Percentiles rank a stretch among this genome's conserved stretches.
phyloP scores from a whole-genome alignment of 2,888 invertebrate genomes.

The Galeopsomyia nigrocyanea region DNA sequence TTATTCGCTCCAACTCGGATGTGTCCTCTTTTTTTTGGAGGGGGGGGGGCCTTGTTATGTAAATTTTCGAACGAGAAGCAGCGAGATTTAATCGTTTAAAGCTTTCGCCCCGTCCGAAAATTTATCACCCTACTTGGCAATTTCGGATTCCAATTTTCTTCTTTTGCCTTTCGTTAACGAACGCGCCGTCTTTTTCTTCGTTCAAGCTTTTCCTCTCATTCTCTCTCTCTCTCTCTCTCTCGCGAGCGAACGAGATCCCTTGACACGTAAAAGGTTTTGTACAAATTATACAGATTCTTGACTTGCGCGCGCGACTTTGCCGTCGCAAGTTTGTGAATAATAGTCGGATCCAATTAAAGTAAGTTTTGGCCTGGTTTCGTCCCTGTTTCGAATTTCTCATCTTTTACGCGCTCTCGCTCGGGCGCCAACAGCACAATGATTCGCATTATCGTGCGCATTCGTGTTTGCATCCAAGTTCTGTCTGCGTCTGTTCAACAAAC shows the following conservation, averaged over 20 bases:
- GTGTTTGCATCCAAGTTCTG: not conserved
- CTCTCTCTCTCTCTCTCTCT: not conserved
- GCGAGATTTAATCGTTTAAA: not conserved
- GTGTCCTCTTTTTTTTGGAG: too few species aligned
- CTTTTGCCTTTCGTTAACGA: too few species aligned
- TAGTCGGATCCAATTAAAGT: slow-evolving; percentile 34
- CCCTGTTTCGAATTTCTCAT: slow-evolving; percentile 3
- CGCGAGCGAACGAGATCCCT: slow-evolving; percentile 1
- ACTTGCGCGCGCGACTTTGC: not conserved
- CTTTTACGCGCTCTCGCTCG: too few species aligned
- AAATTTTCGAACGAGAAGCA: not conserved
- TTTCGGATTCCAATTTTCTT: slow-evolving; percentile 1
- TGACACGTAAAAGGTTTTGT: slow-evolving; percentile 16
- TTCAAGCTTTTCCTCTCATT: not conserved
- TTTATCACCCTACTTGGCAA: not conserved
- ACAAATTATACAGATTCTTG: not conserved
- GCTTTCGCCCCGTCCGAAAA: not conserved
- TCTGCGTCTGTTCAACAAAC: too few species aligned
- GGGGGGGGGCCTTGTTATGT: too few species aligned
- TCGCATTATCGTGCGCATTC: slow-evolving; percentile 4
- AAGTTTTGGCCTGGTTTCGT: slow-evolving; percentile 18
- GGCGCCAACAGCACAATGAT: slow-evolving; percentile 17
- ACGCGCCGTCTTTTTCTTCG: too few species aligned
- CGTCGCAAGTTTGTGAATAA: slow-evolving; percentile 26
- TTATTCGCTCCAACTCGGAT: too few species aligned